Conservation (phyloP, 2,113 vertebrate genomes). For the Tichodroma muraria region DNA sequence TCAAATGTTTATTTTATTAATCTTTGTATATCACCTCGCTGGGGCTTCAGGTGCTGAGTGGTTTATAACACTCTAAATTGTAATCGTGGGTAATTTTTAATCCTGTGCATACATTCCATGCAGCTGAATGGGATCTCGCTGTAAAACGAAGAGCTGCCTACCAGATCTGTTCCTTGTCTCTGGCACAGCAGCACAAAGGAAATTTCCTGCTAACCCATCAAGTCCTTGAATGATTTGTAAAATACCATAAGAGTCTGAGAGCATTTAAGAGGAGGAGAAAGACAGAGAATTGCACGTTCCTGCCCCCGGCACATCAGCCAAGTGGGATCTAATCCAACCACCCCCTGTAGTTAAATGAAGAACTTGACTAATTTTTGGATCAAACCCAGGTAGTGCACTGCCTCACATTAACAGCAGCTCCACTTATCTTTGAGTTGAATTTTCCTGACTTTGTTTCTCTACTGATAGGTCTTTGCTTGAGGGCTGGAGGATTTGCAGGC, state of each 20-base stretch:
- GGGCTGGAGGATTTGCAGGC: not conserved
- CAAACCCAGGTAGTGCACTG: constrained; percentile 40
- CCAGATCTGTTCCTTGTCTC: not conserved
- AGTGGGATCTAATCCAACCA: constrained; percentile 55
- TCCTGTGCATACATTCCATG: constrained; percentile 33
- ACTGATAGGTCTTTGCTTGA: not conserved
- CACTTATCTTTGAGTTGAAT: constrained; percentile 12
- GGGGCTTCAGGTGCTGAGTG: constrained; percentile 56
- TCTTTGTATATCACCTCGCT: constrained; percentile 23
- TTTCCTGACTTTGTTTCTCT: constrained; percentile 22
- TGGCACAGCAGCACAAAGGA: constrained; percentile 35
- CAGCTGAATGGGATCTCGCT: not conserved
- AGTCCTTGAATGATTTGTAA: constrained; percentile 45
- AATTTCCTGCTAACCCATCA: constrained; percentile 45
- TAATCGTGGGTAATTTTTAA: constrained; percentile 60
- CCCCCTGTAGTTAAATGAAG: constrained; percentile 54
- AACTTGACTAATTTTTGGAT: constrained; percentile 59
- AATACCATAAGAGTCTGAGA: constrained; percentile 10
- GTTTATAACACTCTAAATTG: constrained; percentile 61
- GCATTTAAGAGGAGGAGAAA: constrained; percentile 34
- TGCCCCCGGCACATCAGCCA: constrained; percentile 29
- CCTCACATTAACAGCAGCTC: constrained; percentile 6
- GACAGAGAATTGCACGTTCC: constrained; percentile 35
- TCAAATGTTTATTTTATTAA: constrained; percentile 63
- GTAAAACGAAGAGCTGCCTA: constrained; percentile 33